phyloP scores from a whole-genome alignment of 2,797 vertebrate genomes.

The Hydrocynus forskahlii region DNA sequence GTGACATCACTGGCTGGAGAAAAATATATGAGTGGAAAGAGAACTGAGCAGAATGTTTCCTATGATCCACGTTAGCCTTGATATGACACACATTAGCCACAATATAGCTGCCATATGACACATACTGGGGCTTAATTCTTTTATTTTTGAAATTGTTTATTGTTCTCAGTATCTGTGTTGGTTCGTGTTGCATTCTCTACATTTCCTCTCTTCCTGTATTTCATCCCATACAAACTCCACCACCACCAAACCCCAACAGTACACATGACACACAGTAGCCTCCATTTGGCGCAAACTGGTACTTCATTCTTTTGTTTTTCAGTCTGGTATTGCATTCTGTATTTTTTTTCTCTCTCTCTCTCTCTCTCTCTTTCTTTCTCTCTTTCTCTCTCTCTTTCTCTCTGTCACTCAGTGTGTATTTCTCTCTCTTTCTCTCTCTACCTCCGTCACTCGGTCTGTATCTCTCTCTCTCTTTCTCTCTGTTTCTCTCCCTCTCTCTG shows the following conservation, averaged over 20 bases:
- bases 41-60: conserved; percentile 25
- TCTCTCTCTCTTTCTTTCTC: no score
- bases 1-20: conserved; percentile 22
- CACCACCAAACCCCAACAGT: no score
- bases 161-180: neutral
- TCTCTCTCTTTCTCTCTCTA: neutral
- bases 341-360: neutral
- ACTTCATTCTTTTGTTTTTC: neutral
- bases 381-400: no score
- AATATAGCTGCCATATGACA: conserved; percentile 21
- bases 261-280: no score
- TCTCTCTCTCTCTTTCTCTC: neutral
- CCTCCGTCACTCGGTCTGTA: neutral
- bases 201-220: no score
- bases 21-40: neutral
- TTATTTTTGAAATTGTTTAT: neutral
- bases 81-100: conserved; percentile 25
- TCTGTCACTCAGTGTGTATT: no score
- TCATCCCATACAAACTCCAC: no score
- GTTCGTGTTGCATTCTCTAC: no score
- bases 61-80: conserved; percentile 16
- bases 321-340: conserved; percentile 1
- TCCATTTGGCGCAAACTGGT: no score
- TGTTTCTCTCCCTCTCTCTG: neutral
- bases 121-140: neutral